Percentiles rank a stretch among this genome's conserved stretches.
phyloP scores from a whole-genome alignment of 2,888 invertebrate species.

The Drosophila pegasa region DNA sequence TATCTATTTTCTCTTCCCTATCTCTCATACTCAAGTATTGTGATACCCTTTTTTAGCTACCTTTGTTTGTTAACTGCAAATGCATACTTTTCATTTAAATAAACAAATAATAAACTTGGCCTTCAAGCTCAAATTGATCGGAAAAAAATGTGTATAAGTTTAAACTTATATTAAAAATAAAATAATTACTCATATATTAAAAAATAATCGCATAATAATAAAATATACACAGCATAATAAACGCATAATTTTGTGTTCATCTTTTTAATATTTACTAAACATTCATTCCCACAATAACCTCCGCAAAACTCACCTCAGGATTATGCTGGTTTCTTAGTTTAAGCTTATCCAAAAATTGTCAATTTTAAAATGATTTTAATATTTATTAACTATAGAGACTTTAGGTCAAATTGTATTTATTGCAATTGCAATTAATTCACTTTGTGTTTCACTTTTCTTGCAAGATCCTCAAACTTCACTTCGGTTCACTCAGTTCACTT shows the following conservation, averaged over 20 bases:
- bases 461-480: not conserved
- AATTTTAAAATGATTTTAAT: not conserved
- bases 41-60: too few species aligned
- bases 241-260: too few species aligned
- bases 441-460: slow-evolving; percentile 6
- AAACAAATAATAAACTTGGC: too few species aligned
- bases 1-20: not conserved
- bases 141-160: not conserved
- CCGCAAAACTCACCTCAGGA: slow-evolving; percentile 64
- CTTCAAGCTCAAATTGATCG: too few species aligned
- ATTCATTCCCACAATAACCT: not conserved
- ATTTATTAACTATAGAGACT: not conserved
- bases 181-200: not conserved
- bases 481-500: not conserved
- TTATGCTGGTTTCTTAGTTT: slow-evolving; percentile 63
- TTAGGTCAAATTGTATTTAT: not conserved
- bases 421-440: slow-evolving; percentile 2
- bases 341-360: slow-evolving; percentile 60
- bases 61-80: too few species aligned
- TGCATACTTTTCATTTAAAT: too few species aligned
- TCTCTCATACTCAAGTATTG: not conserved
- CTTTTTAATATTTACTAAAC: too few species aligned
- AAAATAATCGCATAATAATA: not conserved
- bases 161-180: not conserved
- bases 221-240: too few species aligned